Conservation (phyloP, 2,113 vertebrate genomes). For the Chaetura pelagica region DNA sequence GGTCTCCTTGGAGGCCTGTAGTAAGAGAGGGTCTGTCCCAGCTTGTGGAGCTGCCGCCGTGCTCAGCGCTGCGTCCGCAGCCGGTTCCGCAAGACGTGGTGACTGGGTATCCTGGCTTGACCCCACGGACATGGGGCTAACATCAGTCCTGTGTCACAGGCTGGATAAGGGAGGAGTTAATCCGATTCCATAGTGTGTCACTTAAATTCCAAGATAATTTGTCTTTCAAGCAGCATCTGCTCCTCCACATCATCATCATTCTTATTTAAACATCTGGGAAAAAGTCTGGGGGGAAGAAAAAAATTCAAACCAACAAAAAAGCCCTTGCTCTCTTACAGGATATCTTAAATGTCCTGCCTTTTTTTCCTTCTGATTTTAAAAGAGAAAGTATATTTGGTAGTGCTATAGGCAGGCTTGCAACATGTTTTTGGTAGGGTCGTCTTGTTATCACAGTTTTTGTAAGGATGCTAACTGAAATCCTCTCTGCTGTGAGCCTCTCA, state of each 20-base stretch:
- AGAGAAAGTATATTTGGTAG: neutral
- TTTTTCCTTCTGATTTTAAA: neutral
- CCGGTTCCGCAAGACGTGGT: neutral
- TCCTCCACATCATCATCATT: neutral
- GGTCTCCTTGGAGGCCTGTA: neutral
- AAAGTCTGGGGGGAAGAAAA: neutral
- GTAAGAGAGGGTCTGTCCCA: neutral
- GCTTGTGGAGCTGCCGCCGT: neutral
- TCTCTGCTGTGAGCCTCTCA: neutral
- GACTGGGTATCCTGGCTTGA: neutral
- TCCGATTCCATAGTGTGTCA: neutral
- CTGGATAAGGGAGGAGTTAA: neutral
- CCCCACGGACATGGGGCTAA: neutral
- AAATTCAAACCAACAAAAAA: neutral
- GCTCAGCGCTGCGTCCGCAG: accelerated
- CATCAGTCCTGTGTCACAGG: neutral
- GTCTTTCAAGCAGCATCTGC: neutral
- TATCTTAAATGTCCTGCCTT: neutral
- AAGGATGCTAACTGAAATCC: neutral
- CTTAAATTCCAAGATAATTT: neutral
- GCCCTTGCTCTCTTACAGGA: neutral
- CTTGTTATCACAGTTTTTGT: neutral
- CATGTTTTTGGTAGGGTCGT: neutral
- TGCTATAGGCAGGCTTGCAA: neutral
- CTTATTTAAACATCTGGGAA: neutral